Conservation (phyloP, 2,113 vertebrate species). For the Eretmochelys imbricata region DNA sequence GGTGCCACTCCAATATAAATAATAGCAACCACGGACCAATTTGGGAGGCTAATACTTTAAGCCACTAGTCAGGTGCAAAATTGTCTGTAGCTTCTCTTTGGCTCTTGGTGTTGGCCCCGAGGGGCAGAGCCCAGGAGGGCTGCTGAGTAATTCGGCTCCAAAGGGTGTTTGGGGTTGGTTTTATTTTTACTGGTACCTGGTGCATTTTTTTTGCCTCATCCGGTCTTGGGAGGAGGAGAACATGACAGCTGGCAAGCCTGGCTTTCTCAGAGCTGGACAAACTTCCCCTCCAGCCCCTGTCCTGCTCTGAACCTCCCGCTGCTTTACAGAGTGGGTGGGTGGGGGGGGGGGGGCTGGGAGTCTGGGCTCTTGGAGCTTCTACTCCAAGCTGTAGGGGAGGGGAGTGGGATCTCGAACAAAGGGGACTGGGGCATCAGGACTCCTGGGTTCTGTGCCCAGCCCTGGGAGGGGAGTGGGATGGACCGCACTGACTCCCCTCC, state of each 20-base stretch:
- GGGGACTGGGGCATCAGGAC: neutral
- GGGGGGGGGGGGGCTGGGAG: neutral
- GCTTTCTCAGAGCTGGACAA: neutral
- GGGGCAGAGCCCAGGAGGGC: neutral
- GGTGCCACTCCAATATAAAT: neutral
- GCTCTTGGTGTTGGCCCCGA: neutral
- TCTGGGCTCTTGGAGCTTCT: neutral
- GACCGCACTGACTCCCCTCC: too few species aligned
- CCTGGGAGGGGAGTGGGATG: neutral
- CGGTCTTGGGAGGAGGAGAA: neutral
- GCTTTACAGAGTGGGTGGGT: neutral
- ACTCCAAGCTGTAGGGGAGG: neutral
- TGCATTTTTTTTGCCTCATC: neutral
- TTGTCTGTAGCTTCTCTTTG: neutral
- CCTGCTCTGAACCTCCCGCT: neutral
- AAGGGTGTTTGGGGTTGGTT: neutral
- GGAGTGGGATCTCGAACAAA: neutral
- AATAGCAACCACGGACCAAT: neutral
- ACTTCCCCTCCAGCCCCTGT: neutral
- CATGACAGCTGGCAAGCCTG: neutral
- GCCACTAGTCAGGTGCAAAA: neutral
- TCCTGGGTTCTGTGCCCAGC: neutral
- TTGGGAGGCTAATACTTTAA: neutral
- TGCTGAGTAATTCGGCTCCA: neutral
- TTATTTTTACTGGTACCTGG: neutral